Evolutionary conservation across 2,888 invertebrate genomes (phyloP).

Genomic region (Scotopteryx bipunctaria): DNA sequence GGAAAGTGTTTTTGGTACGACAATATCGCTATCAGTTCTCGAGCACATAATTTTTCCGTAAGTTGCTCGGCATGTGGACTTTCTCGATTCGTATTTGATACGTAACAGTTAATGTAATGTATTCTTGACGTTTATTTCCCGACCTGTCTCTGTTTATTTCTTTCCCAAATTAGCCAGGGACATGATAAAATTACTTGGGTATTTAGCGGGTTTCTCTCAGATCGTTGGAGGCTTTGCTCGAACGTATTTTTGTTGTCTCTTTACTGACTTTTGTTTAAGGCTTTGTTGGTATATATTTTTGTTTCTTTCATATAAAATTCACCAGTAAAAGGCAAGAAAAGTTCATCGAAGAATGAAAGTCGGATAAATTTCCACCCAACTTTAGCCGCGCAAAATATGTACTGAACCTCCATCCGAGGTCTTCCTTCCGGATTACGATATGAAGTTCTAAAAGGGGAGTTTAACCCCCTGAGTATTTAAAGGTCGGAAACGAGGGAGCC

Average conservation of each 20-base stretch:
- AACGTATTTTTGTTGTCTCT: conserved; percentile 17
- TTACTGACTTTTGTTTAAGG: conserved; percentile 5
- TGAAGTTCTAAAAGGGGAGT: conserved; percentile 28
- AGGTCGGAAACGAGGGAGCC: conserved; percentile 27
- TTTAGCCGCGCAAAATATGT: conserved; percentile 24
- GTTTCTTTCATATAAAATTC: conserved; percentile 5
- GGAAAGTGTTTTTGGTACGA: conserved; percentile 71
- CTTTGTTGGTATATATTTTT: conserved; percentile 5
- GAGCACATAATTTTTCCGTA: conserved; percentile 70
- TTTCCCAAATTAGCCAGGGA: conserved; percentile 18
- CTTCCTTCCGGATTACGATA: conserved; percentile 32
- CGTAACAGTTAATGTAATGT: conserved; percentile 27
- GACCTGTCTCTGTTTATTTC: conserved; percentile 18
- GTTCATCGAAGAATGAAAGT: conserved; percentile 19
- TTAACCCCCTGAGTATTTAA: conserved; percentile 28
- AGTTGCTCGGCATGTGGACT: conserved; percentile 58
- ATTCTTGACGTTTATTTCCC: conserved; percentile 32
- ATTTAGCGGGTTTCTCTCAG: conserved; percentile 23
- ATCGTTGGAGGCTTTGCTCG: conserved; percentile 20
- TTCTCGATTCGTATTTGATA: conserved; percentile 46
- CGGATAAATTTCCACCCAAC: conserved; percentile 22
- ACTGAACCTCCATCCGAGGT: conserved; percentile 26
- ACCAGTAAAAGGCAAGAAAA: conserved; percentile 12
- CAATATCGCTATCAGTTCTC: conserved; percentile 71
- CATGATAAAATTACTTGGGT: conserved; percentile 28